Evolutionary conservation across 2,113 vertebrate species (phyloP).

Genomic region (Brienomyrus longianalis): DNA sequence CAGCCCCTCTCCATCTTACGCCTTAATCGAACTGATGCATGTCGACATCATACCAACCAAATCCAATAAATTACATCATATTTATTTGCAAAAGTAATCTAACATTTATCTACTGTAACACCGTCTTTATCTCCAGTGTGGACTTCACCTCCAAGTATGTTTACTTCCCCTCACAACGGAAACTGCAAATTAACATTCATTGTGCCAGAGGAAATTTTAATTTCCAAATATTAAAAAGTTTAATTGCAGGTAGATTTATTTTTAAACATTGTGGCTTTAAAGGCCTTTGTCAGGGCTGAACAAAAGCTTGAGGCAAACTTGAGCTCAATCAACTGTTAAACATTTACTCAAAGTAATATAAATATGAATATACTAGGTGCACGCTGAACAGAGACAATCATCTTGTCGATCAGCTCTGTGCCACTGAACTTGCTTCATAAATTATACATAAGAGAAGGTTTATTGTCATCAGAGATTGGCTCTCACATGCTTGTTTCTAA

Average conservation of each 20-base stretch:
- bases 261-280: no score
- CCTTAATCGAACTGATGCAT: neutral
- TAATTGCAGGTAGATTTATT: slow-evolving; percentile 2
- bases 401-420: neutral
- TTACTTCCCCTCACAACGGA: neutral
- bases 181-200: neutral
- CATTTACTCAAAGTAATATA: neutral
- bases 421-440: neutral
- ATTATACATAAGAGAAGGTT: neutral
- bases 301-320: neutral
- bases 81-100: neutral
- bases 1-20: neutral
- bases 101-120: neutral
- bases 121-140: neutral
- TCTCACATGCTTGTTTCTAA: neutral
- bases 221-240: neutral
- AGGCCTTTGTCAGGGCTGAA: neutral
- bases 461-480: neutral
- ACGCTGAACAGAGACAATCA: neutral
- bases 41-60: neutral
- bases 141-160: neutral
- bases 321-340: slow-evolving; percentile 8
- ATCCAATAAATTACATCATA: neutral
- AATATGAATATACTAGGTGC: neutral
- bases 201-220: neutral